A percentile compares a stretch with the other conserved stretches of the same genome.
Conservation (phyloP, 2,113 vertebrate species). For the Cisticola juncidis region DNA sequence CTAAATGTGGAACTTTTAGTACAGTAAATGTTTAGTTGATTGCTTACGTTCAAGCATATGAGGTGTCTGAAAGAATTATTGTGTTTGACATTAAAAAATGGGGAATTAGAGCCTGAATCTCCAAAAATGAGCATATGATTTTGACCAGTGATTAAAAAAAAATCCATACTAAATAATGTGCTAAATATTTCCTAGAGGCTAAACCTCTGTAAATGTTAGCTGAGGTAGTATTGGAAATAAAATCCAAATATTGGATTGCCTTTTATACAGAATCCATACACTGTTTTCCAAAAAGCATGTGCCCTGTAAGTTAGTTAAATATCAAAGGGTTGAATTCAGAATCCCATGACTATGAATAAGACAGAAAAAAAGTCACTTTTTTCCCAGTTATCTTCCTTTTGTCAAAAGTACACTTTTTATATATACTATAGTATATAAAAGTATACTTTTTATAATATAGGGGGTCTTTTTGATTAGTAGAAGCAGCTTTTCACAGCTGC, state of each 20-base stretch:
- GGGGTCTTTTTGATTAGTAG: background rate
- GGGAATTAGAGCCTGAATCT: background rate
- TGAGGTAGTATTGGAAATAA: background rate
- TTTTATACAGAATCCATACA: background rate
- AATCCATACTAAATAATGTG: background rate
- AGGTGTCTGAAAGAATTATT: background rate
- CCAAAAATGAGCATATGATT: background rate
- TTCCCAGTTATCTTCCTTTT: background rate
- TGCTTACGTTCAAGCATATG: background rate
- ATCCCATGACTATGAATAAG: background rate
- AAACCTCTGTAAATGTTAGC: slow-evolving; percentile 3
- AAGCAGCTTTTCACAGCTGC: background rate
- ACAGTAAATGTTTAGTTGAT: background rate
- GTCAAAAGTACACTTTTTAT: background rate
- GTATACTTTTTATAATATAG: background rate
- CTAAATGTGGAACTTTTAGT: background rate
- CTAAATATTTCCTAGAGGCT: background rate
- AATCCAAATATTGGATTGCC: background rate
- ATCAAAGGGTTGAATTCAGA: background rate
- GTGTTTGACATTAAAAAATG: background rate
- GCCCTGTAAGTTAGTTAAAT: background rate
- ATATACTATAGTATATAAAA: no score
- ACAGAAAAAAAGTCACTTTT: background rate
- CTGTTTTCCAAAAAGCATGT: background rate
- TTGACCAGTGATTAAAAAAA: background rate